phyloP scores from a whole-genome alignment of 2,797 vertebrate species.

The Pangasius sanitwongsei region DNA sequence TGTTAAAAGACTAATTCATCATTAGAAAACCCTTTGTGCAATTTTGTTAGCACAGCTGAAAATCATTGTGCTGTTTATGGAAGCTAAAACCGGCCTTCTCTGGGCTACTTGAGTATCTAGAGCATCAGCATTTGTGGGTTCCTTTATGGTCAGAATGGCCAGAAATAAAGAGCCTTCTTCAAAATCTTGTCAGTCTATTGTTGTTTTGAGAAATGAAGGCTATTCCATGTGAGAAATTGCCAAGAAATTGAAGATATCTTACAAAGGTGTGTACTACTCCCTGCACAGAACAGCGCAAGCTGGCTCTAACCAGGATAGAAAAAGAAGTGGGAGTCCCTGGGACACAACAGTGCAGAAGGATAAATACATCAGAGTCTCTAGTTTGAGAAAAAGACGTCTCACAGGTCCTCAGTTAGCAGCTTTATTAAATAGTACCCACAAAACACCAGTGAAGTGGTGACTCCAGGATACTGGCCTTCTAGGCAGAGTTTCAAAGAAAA shows the following conservation, averaged over 20 bases:
- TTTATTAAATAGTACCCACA: neutral
- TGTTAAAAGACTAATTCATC: neutral
- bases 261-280: neutral
- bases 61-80: neutral
- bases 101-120: neutral
- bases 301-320: neutral
- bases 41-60: neutral
- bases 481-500: neutral
- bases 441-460: neutral
- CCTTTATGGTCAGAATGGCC: neutral
- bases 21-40: neutral
- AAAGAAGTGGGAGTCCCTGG: neutral
- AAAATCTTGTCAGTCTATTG: neutral
- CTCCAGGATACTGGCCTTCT: neutral
- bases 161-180: neutral
- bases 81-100: neutral
- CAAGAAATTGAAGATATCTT: neutral
- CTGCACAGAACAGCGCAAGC: neutral
- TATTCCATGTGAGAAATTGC: neutral
- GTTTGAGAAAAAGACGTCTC: neutral
- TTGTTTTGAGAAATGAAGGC: neutral
- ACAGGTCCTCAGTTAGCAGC: neutral
- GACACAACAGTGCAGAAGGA: neutral
- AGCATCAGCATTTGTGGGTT: neutral
- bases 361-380: neutral